Evolutionary conservation across 2,888 invertebrate genomes (phyloP), one percentile per base, ranked within the genome.

Genomic region (Leucania comma): DNA sequence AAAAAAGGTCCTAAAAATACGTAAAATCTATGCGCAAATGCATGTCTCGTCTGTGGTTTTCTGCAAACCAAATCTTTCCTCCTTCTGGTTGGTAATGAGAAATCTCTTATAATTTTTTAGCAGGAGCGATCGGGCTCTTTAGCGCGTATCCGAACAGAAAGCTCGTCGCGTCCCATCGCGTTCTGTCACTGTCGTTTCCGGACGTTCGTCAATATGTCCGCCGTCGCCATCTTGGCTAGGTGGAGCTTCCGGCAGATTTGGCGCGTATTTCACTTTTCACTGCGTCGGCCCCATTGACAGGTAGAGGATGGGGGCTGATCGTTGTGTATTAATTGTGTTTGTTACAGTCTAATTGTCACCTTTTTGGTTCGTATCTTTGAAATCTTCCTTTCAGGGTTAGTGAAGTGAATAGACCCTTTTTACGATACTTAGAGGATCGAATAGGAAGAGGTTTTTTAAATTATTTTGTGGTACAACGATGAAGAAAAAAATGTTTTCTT

Each of bases 141-240:
- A 85, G 78, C 81, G 75, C 73, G 75, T 81, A 72, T 82, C 80
- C 80, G 77, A 85, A 83, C 83, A 78, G 78, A 79, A 87, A 81
- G 83, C 83, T 80, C 86, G 87, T 84, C 86, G 86, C 85, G 86
- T 88, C 75, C 85, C 77, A 81, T 86, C 85, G 86, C 87, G 86
- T 81, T 91, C 83, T 73, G 89, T 92, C 92, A 92, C 86, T 85
- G 92, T 92, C 91, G 83, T 72, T 80, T 83, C 84, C 75, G 84
- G 81, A 87, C 86, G 87, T 85, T 74, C 82, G 77, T 85, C 90
- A 85, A 91, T 92, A 91, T 88, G 89, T 91, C 89, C 84, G 70
- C 73, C 83, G 78, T 72, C 80, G 82, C 83, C 85, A 81, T 85
- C 85, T 82, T 85, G 83, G 82, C 78, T 72, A 84, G 81, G 85